Conservation (phyloP, 1,140 invertebrate species). For the Aphelinus atriplicis region DNA sequence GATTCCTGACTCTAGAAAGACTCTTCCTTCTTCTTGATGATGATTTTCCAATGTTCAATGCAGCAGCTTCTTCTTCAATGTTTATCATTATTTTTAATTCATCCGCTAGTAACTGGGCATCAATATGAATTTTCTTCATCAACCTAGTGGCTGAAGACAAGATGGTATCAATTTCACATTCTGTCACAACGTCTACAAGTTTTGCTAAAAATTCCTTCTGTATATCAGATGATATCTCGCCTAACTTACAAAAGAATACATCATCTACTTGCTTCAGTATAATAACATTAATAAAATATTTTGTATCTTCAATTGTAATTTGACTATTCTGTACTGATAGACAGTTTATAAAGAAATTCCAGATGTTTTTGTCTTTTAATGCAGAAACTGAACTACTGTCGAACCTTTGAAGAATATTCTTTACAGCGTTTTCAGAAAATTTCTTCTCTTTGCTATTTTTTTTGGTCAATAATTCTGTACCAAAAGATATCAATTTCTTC, state of each 20-base stretch:
- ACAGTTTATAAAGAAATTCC: slow-evolving; percentile 55
- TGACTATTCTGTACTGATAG: slow-evolving; percentile 45
- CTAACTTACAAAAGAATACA: slow-evolving; percentile 58
- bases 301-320: slow-evolving; percentile 41
- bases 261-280: slow-evolving; percentile 69
- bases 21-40: slow-evolving; percentile 53
- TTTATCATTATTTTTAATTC: slow-evolving; percentile 69
- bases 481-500: slow-evolving; percentile 51
- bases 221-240: slow-evolving; percentile 41
- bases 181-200: slow-evolving; percentile 58
- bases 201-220: slow-evolving; percentile 56
- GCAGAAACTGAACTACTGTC: slow-evolving; percentile 56
- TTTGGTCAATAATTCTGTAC: slow-evolving; percentile 46
- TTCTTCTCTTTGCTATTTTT: slow-evolving; percentile 35
- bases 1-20: slow-evolving; percentile 46
- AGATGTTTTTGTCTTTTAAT: slow-evolving; percentile 55
- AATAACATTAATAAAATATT: slow-evolving; percentile 48
- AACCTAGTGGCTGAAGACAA: slow-evolving; percentile 70
- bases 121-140: slow-evolving; percentile 76
- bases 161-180: slow-evolving; percentile 64
- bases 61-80: slow-evolving; percentile 54
- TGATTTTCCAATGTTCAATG: slow-evolving; percentile 38
- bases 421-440: slow-evolving; percentile 50
- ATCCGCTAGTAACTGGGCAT: slow-evolving; percentile 71
- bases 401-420: slow-evolving; percentile 58